Conservation (phyloP, 2,113 vertebrate species). For the Montifringilla adamsi region DNA sequence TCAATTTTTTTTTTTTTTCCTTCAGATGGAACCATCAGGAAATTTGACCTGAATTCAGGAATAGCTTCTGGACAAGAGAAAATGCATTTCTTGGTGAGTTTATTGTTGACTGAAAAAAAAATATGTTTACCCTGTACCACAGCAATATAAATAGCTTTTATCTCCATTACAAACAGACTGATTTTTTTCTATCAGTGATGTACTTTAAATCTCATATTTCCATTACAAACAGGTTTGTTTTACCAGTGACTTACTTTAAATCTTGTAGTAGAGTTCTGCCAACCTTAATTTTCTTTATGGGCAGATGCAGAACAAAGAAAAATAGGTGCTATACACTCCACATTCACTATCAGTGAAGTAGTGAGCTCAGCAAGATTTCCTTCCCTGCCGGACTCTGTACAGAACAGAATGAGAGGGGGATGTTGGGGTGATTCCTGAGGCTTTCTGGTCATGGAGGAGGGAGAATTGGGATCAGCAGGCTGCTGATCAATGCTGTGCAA, state of each 20-base stretch:
- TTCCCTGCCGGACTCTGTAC: not conserved
- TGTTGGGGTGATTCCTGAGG: not conserved
- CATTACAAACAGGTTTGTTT: constrained; percentile 30
- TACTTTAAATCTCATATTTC: constrained; percentile 46
- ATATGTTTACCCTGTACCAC: not conserved
- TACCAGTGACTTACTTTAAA: constrained; percentile 28
- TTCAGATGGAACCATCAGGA: not conserved
- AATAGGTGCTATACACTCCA: not conserved
- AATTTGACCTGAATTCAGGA: constrained; percentile 38
- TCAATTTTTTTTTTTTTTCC: not conserved
- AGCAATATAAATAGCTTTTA: constrained; percentile 44
- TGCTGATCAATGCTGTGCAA: not conserved
- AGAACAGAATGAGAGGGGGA: not conserved
- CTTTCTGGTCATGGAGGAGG: not conserved
- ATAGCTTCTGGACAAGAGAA: not conserved
- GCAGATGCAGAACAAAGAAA: not conserved
- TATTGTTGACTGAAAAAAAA: constrained; percentile 9
- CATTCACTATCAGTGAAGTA: not conserved
- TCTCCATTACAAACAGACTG: constrained; percentile 39
- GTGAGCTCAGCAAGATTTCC: not conserved
- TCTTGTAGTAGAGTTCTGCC: not conserved
- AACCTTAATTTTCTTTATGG: constrained; percentile 28
- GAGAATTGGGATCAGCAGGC: not conserved
- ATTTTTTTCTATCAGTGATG: constrained; percentile 5
- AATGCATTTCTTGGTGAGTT: not conserved